phyloP scores from a whole-genome alignment of 2,888 invertebrate genomes.

The Dioctria linearis region DNA sequence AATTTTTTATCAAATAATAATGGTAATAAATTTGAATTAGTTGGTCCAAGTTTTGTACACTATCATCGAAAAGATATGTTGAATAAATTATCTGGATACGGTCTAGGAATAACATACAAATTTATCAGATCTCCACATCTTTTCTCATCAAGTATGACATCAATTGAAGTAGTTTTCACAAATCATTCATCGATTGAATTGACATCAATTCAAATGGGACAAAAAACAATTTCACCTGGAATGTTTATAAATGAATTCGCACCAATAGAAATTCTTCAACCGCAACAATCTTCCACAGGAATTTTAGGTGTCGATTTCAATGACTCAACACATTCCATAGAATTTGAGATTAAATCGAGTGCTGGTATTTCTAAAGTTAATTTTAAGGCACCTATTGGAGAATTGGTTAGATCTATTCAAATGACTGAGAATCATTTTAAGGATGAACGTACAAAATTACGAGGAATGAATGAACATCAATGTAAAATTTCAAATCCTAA shows the following conservation, averaged over 20 bases:
- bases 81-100: conserved; percentile 81
- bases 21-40: conserved; percentile 72
- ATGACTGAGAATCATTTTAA: conserved; percentile 82
- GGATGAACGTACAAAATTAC: conserved; percentile 81
- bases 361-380: conserved; percentile 75
- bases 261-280: conserved; percentile 76
- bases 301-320: conserved; percentile 92
- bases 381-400: conserved; percentile 89
- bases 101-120: conserved; percentile 77
- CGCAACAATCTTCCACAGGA: conserved; percentile 77
- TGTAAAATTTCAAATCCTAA: conserved; percentile 64
- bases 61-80: conserved; percentile 77
- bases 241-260: conserved; percentile 84
- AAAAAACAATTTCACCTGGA: conserved; percentile 77
- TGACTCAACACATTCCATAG: conserved; percentile 90
- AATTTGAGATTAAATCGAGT: conserved; percentile 82
- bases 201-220: conserved; percentile 73
- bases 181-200: conserved; percentile 77
- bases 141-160: conserved; percentile 85
- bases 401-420: conserved; percentile 84
- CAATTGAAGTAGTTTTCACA: conserved; percentile 83
- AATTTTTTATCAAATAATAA: background rate
- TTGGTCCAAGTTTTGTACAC: conserved; percentile 76
- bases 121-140: conserved; percentile 87
- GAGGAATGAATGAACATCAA: conserved; percentile 92